These are phyloP conservation scores for Stratiolaelaps scimitus DNA, from an alignment of 1,140 invertebrate species.

Conservation along the genomic window DNA sequence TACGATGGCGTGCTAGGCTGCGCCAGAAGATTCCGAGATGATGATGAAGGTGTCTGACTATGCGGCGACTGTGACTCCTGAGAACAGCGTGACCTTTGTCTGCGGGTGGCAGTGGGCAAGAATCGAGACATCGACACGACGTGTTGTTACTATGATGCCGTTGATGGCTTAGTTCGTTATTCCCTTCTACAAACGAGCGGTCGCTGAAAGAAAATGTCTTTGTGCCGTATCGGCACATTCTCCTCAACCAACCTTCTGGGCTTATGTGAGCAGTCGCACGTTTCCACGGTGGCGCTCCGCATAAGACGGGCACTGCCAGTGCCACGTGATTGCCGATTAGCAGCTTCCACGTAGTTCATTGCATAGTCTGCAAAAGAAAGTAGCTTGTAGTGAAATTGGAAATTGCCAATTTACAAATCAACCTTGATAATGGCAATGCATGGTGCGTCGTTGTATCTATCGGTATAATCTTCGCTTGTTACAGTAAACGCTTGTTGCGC, in stretches of 20 bases:
- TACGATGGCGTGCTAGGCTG: slow-evolving; percentile 1
- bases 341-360: slow-evolving; percentile 13
- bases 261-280: slow-evolving; percentile 27
- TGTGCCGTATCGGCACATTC: background rate
- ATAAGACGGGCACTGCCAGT: slow-evolving; percentile 3
- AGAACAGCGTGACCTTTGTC: slow-evolving; percentile 14
- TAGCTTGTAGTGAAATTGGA: background rate
- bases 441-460: no score
- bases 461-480: no score
- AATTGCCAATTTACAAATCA: background rate
- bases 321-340: background rate
- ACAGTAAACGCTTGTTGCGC: no score
- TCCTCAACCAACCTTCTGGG: background rate
- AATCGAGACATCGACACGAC: background rate
- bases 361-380: slow-evolving; percentile 16
- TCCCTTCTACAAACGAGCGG: no score
- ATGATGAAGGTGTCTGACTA: background rate
- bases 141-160: no score
- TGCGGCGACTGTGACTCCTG: slow-evolving; percentile 20
- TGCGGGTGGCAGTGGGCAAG: background rate
- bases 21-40: slow-evolving; percentile 1
- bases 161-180: no score
- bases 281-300: slow-evolving; percentile 22
- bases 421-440: no score
- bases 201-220: no score